These are phyloP conservation scores for Philypnodon macrostomus DNA, from an alignment of 2,797 vertebrate species.

Conservation along the genomic window DNA sequence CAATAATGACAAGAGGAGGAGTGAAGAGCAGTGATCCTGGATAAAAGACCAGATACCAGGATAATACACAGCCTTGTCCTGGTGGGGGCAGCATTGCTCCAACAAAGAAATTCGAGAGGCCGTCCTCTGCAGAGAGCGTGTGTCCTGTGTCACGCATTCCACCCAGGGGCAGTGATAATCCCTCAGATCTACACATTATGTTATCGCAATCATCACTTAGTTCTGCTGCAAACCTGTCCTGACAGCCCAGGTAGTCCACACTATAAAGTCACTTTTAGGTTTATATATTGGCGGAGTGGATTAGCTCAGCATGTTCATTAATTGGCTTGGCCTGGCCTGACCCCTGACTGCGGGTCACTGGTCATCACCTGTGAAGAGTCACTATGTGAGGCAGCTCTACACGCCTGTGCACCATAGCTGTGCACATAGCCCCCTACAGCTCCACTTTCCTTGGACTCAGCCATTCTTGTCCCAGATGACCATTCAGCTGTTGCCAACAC, in stretches of 20 bases:
- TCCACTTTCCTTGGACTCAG: slow-evolving; percentile 74
- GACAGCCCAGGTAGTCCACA: not conserved
- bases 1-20: not conserved
- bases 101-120: not conserved
- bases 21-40: too few species aligned
- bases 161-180: slow-evolving; percentile 50
- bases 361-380: slow-evolving; percentile 52
- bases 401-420: too few species aligned
- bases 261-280: not conserved
- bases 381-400: slow-evolving; percentile 29
- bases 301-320: not conserved
- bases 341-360: slow-evolving; percentile 38
- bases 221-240: slow-evolving; percentile 5
- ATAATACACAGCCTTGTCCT: slow-evolving; percentile 15
- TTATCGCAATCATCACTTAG: slow-evolving; percentile 26
- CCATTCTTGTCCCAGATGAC: slow-evolving; percentile 73
- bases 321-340: slow-evolving; percentile 27
- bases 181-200: slow-evolving; percentile 31
- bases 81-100: slow-evolving; percentile 42
- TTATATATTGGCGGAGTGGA: not conserved
- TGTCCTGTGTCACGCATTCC: slow-evolving; percentile 42
- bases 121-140: not conserved
- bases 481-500: slow-evolving; percentile 75
- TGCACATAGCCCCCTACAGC: slow-evolving; percentile 41
- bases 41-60: too few species aligned